These are phyloP conservation scores for Halictus ligatus DNA, from an alignment of 2,888 invertebrate species.

Conservation along the genomic window DNA sequence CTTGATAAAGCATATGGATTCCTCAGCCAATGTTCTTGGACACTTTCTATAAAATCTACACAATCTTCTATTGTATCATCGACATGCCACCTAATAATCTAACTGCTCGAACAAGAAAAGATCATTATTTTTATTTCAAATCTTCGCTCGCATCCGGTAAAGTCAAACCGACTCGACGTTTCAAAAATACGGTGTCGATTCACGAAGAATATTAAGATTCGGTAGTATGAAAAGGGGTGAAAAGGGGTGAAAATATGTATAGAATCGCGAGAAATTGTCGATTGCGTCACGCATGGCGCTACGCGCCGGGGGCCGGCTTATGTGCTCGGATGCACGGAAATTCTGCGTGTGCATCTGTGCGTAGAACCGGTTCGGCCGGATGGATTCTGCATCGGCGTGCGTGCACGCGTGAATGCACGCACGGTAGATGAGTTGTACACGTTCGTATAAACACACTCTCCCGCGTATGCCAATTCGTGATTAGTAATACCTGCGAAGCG, in stretches of 20 bases:
- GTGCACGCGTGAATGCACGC: conserved; percentile 39
- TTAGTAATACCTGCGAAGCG: conserved; percentile 69
- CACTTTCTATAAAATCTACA: too few species aligned
- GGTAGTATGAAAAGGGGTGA: too few species aligned
- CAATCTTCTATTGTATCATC: too few species aligned
- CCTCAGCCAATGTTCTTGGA: too few species aligned
- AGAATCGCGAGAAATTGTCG: conserved; percentile 37
- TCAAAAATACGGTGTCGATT: background rate
- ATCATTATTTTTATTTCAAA: too few species aligned
- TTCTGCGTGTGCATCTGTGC: conserved; percentile 62
- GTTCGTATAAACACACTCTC: conserved; percentile 14
- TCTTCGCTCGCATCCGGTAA: too few species aligned
- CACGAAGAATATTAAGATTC: background rate
- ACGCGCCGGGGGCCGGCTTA: conserved; percentile 30
- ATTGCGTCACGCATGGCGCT: conserved; percentile 32
- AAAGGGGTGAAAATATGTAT: background rate
- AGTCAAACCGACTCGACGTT: background rate
- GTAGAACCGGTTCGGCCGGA: conserved; percentile 27
- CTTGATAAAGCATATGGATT: too few species aligned
- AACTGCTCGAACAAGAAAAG: too few species aligned
- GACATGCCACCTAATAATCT: too few species aligned
- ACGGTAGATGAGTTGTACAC: conserved; percentile 47
- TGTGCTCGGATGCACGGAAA: conserved; percentile 56
- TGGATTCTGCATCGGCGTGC: conserved; percentile 37
- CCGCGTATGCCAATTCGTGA: conserved; percentile 68